Evolutionary conservation across 2,888 invertebrate genomes (phyloP).

Genomic region (Amiota communis): DNA sequence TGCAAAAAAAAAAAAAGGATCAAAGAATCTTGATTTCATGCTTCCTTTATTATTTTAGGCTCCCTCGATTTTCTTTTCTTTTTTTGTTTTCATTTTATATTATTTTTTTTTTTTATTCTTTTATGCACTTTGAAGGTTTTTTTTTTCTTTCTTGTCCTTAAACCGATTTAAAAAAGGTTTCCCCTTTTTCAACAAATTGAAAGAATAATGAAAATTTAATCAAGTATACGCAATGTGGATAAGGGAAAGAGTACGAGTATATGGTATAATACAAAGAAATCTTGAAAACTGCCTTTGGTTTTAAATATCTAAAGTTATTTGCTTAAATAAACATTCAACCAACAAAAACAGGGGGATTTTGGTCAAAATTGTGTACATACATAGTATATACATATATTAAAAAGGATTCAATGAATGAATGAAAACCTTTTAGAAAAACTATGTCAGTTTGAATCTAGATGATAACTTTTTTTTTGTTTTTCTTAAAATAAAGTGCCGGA

Average conservation of each 20-base stretch:
- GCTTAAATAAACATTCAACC: not conserved
- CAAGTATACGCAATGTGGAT: constrained; percentile 8
- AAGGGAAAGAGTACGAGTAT: no score
- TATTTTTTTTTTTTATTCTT: not conserved
- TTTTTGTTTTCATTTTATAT: constrained; percentile 15
- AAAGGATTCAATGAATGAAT: not conserved
- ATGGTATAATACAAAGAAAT: not conserved
- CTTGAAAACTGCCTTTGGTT: not conserved
- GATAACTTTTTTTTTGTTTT: no score
- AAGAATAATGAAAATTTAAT: not conserved
- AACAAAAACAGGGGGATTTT: not conserved
- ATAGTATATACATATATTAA: not conserved
- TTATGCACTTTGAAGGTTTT: not conserved
- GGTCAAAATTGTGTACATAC: not conserved
- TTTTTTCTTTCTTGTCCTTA: constrained; percentile 6
- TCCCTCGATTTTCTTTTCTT: not conserved
- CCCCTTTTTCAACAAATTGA: not conserved
- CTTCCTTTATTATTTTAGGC: not conserved
- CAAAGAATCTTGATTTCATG: constrained; percentile 4
- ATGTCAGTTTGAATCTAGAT: no score
- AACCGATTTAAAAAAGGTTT: no score
- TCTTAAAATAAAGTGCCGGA: no score
- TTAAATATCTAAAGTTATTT: not conserved
- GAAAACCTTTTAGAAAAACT: no score
- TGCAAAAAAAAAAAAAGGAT: not conserved